Evolutionary conservation across 2,888 invertebrate species (phyloP).

Genomic region (Trissoscelio sp.): DNA sequence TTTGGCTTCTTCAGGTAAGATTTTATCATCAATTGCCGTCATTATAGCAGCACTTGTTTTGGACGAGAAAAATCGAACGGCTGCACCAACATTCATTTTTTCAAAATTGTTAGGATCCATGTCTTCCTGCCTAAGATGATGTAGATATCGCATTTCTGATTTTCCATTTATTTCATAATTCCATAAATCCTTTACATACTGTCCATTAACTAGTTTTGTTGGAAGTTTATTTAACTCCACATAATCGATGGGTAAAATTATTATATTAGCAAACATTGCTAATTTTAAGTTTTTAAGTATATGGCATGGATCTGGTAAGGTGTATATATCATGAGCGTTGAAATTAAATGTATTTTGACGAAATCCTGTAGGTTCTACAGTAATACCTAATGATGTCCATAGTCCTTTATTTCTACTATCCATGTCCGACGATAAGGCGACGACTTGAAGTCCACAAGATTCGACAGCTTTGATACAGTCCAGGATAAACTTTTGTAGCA

Average conservation of each 20-base stretch:
- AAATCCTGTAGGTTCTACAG: too few species aligned
- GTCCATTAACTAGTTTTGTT: conserved; percentile 11
- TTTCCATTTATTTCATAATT: conserved; percentile 23
- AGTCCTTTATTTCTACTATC: conserved; percentile 11
- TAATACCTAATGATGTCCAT: conserved; percentile 23
- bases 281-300: conserved; percentile 30
- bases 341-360: neutral
- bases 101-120: conserved; percentile 38
- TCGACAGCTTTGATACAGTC: conserved; percentile 20
- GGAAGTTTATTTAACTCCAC: conserved; percentile 1
- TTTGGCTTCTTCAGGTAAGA: conserved; percentile 20
- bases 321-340: conserved; percentile 24
- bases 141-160: conserved; percentile 32
- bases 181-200: conserved; percentile 27
- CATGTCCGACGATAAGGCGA: conserved; percentile 23
- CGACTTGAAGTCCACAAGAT: conserved; percentile 11
- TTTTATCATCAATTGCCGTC: conserved; percentile 24
- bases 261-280: too few species aligned
- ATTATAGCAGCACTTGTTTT: conserved; percentile 42
- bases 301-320: conserved; percentile 26
- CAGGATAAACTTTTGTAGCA: conserved; percentile 23
- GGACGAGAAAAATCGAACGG: conserved; percentile 35
- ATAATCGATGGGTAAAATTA: too few species aligned
- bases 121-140: conserved; percentile 37
- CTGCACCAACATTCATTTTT: conserved; percentile 50